Evolutionary conservation across 2,797 vertebrate genomes (phyloP).

Genomic region (Gymnoscopelus microlampas): DNA sequence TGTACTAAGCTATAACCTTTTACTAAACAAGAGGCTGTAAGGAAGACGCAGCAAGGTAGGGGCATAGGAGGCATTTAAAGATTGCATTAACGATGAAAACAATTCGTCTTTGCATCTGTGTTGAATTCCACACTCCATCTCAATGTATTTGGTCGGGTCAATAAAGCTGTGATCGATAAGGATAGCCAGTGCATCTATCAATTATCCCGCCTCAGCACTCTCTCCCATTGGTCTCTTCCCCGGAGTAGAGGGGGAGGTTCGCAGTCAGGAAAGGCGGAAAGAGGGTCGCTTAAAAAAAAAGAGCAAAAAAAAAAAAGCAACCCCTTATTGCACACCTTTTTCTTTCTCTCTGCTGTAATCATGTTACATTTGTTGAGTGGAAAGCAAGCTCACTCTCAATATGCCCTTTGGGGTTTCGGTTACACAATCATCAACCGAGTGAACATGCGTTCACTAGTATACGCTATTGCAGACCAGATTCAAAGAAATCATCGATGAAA

Average conservation of each 20-base stretch:
- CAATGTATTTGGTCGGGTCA: constrained; percentile 86
- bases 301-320: constrained; percentile 31
- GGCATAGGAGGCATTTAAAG: constrained; percentile 73
- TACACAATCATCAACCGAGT: constrained; percentile 20
- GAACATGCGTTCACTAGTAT: constrained; percentile 15
- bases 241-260: constrained; percentile 42
- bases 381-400: constrained; percentile 18
- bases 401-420: constrained; percentile 18
- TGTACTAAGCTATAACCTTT: constrained; percentile 26
- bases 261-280: constrained; percentile 30
- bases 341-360: constrained; percentile 53
- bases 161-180: constrained; percentile 85
- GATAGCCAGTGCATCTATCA: constrained; percentile 89
- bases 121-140: constrained; percentile 87
- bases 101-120: constrained; percentile 86
- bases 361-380: constrained; percentile 38
- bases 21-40: constrained; percentile 10
- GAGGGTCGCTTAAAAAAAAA: constrained; percentile 19
- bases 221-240: constrained; percentile 80
- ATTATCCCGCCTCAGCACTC: constrained; percentile 87
- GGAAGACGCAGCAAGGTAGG: constrained; percentile 35
- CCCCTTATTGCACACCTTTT: constrained; percentile 31
- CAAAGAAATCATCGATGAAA: too few species aligned
- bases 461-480: constrained; percentile 17
- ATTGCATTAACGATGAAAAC: constrained; percentile 83